Conservation (phyloP, 1,140 invertebrate genomes). For the Reticulitermes speratus region DNA sequence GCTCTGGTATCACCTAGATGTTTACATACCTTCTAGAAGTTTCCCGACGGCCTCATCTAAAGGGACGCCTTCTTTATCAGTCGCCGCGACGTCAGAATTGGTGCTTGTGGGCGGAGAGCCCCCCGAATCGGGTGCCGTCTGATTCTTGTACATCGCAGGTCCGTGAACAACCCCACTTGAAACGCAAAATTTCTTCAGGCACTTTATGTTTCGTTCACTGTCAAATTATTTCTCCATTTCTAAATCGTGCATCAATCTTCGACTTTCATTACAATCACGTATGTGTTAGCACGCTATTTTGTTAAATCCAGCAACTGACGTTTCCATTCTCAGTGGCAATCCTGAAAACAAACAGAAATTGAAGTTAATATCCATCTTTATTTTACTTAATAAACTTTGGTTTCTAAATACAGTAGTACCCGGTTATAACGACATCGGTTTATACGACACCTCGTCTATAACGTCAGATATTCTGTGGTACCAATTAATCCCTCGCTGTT, state of each 20-base stretch:
- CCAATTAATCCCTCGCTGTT: no score
- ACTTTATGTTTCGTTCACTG: no score
- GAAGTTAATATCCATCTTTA: not conserved
- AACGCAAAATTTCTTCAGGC: not conserved
- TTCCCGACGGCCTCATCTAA: constrained; percentile 33
- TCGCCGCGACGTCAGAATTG: not conserved
- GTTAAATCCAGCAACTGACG: not conserved
- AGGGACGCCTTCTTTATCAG: constrained; percentile 27
- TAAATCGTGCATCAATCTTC: not conserved
- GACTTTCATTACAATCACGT: not conserved
- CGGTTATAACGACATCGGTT: no score
- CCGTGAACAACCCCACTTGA: not conserved
- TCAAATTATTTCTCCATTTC: not conserved
- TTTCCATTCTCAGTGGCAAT: not conserved
- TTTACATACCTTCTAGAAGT: constrained; percentile 30
- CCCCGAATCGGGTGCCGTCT: not conserved
- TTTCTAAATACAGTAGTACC: no score
- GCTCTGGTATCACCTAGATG: no score
- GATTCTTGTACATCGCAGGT: constrained; percentile 29
- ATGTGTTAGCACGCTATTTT: not conserved
- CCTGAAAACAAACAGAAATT: not conserved
- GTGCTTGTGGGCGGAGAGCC: constrained; percentile 25
- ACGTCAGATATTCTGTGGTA: no score
- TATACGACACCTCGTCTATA: no score
- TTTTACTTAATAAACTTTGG: not conserved